Evolutionary conservation across 2,888 invertebrate species (phyloP).

Genomic region (Craniophora ligustri): DNA sequence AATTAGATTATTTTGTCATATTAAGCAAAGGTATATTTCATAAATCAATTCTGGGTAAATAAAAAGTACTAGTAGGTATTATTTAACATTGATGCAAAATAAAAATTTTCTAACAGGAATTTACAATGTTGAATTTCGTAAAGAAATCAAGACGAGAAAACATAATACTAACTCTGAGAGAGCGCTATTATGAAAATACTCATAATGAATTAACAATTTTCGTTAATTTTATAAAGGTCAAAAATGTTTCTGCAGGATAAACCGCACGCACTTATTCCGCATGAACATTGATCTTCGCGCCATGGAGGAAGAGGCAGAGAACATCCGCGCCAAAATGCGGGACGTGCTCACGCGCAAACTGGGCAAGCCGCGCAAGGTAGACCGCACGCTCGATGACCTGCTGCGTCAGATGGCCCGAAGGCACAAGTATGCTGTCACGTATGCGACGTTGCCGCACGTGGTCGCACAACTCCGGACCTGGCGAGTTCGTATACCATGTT

Average conservation of each 20-base stretch:
- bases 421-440: constrained; percentile 76
- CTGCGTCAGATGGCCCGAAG: constrained; percentile 78
- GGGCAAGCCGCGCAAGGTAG: constrained; percentile 78
- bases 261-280: constrained; percentile 90
- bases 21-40: no score
- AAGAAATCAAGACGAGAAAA: no score
- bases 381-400: constrained; percentile 78
- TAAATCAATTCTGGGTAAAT: no score
- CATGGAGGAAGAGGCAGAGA: constrained; percentile 89
- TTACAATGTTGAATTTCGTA: no score
- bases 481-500: constrained; percentile 63
- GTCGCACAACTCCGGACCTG: constrained; percentile 72
- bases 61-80: no score
- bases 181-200: no score
- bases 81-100: no score
- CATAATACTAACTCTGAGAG: no score
- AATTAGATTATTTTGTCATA: no score
- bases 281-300: constrained; percentile 91
- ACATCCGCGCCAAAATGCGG: constrained; percentile 86
- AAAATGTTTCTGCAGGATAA: constrained; percentile 85
- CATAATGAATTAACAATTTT: neutral
- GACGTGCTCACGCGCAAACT: constrained; percentile 79
- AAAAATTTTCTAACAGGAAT: no score
- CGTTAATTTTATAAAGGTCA: no score
- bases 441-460: constrained; percentile 69